phyloP scores from a whole-genome alignment of 2,888 invertebrate species.

The Zhuqinia jingwanae region DNA sequence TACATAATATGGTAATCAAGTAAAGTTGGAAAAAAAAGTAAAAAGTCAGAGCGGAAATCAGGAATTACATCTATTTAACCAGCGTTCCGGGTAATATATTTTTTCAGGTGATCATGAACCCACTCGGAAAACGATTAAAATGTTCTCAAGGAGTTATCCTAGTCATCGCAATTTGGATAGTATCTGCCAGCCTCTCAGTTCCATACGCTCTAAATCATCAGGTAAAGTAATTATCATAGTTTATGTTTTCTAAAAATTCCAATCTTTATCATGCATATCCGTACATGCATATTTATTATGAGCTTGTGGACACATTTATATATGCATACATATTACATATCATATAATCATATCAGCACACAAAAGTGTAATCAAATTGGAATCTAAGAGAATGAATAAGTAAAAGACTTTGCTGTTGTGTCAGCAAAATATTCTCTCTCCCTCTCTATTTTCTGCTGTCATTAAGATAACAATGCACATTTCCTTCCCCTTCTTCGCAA shows the following conservation, averaged over 20 bases:
- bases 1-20: background rate
- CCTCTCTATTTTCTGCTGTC: background rate
- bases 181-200: constrained; percentile 80
- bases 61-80: background rate
- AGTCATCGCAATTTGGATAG: constrained; percentile 81
- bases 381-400: constrained; percentile 1
- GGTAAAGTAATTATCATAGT: constrained; percentile 71
- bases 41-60: background rate
- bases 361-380: background rate
- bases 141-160: constrained; percentile 80
- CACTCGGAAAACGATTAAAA: constrained; percentile 81
- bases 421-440: background rate
- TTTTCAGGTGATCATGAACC: constrained; percentile 81
- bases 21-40: background rate
- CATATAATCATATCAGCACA: background rate
- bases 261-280: background rate
- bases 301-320: too few relatives aligned
- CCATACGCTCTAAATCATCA: constrained; percentile 81
- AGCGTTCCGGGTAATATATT: background rate
- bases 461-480: background rate
- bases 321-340: too few relatives aligned
- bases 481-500: background rate
- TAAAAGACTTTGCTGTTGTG: background rate
- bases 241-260: constrained; percentile 23
- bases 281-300: background rate